Evolutionary conservation across 1,140 invertebrate species (phyloP).

Genomic region (Trichoplusia ni): DNA sequence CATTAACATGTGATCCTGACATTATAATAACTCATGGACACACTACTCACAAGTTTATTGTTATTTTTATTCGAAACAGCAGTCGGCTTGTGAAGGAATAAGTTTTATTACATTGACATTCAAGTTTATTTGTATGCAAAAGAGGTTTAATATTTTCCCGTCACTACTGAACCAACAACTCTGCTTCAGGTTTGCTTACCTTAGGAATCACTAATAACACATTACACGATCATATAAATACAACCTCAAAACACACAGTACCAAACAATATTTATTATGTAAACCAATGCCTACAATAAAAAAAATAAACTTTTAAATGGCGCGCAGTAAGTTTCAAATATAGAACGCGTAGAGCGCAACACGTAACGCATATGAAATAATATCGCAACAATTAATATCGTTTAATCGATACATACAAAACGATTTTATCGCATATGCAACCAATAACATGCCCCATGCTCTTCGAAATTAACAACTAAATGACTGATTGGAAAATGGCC

Average conservation of each 20-base stretch:
- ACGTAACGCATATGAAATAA: conserved; percentile 27
- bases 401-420: conserved; percentile 58
- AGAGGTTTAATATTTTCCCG: no score
- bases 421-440: conserved; percentile 54
- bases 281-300: not conserved
- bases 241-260: not conserved
- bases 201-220: not conserved
- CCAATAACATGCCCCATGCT: conserved; percentile 77
- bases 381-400: conserved; percentile 41
- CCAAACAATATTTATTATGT: not conserved
- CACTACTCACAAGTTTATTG: conserved; percentile 11
- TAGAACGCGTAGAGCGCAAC: conserved; percentile 21
- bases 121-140: conserved; percentile 15
- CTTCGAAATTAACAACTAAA: conserved; percentile 77
- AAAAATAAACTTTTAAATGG: conserved; percentile 2
- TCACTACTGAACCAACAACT: not conserved
- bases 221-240: not conserved
- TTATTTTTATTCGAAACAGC: conserved; percentile 9
- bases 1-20: conserved; percentile 11
- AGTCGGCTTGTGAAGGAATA: not conserved
- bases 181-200: not conserved
- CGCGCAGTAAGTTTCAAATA: conserved; percentile 6
- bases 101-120: conserved; percentile 11
- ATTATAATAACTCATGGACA: conserved; percentile 20
- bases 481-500: conserved; percentile 71